Conservation (phyloP, 2,888 invertebrate genomes). For the Nomada goodeniana region DNA sequence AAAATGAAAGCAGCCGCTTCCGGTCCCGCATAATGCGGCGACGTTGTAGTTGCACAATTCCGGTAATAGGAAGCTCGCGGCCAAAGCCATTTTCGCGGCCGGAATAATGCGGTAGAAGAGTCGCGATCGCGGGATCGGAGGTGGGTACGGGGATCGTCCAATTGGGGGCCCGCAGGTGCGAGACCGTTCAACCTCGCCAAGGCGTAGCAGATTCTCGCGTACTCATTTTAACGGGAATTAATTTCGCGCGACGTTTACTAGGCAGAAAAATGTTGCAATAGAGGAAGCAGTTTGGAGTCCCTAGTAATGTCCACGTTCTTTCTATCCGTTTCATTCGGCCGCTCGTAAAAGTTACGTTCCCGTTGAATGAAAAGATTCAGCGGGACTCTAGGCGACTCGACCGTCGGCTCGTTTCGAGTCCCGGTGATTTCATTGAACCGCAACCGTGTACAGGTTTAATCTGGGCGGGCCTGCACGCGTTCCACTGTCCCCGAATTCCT, state of each 20-base stretch:
- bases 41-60: not conserved
- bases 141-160: too few species aligned
- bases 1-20: slow-evolving; percentile 6
- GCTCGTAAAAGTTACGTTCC: not conserved
- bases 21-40: not conserved
- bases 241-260: too few species aligned
- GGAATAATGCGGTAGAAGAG: not conserved
- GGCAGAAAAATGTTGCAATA: not conserved
- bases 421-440: slow-evolving; percentile 9
- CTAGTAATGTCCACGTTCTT: not conserved
- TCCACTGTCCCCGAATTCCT: slow-evolving; percentile 14
- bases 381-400: not conserved
- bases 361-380: not conserved
- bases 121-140: not conserved
- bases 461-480: not conserved
- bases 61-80: not conserved
- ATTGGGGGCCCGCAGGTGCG: not conserved
- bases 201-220: not conserved
- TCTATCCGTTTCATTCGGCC: not conserved
- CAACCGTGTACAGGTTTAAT: slow-evolving; percentile 20
- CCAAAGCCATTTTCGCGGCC: not conserved
- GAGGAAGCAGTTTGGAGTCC: not conserved
- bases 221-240: too few species aligned
- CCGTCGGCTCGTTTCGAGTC: slow-evolving; percentile 1
- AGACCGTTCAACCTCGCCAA: not conserved